Conservation (phyloP, 2,888 invertebrate genomes). For the Parascotia fuliginaria region DNA sequence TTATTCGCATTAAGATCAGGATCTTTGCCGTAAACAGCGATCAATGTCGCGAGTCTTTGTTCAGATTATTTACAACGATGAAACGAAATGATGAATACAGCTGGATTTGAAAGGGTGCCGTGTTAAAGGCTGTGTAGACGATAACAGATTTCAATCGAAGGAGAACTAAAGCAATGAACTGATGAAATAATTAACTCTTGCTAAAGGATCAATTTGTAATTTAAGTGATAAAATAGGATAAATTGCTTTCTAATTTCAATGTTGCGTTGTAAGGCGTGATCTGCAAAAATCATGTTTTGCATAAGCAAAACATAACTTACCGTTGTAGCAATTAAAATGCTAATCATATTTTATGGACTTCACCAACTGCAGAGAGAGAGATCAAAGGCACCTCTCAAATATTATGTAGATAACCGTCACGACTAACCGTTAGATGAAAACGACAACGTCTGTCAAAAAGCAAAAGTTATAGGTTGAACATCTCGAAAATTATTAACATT, state of each 20-base stretch:
- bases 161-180: constrained; percentile 26
- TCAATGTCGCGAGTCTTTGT: constrained; percentile 47
- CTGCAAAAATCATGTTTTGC: too few species aligned
- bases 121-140: constrained; percentile 30
- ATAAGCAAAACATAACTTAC: too few species aligned
- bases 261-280: too few species aligned
- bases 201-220: not conserved
- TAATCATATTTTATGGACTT: not conserved
- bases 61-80: constrained; percentile 49
- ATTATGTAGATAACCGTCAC: too few species aligned
- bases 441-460: too few species aligned
- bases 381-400: too few species aligned
- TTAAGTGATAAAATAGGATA: not conserved
- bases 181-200: constrained; percentile 25
- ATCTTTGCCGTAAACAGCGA: constrained; percentile 53
- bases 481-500: too few species aligned
- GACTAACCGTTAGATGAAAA: too few species aligned
- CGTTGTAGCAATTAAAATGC: too few species aligned
- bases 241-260: not conserved
- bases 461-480: too few species aligned
- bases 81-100: constrained; percentile 39
- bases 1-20: constrained; percentile 53
- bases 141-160: constrained; percentile 26
- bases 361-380: too few species aligned
- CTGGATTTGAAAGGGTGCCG: constrained; percentile 29